Evolutionary conservation across 2,113 vertebrate genomes (phyloP).

Genomic region (Plotosus lineatus): DNA sequence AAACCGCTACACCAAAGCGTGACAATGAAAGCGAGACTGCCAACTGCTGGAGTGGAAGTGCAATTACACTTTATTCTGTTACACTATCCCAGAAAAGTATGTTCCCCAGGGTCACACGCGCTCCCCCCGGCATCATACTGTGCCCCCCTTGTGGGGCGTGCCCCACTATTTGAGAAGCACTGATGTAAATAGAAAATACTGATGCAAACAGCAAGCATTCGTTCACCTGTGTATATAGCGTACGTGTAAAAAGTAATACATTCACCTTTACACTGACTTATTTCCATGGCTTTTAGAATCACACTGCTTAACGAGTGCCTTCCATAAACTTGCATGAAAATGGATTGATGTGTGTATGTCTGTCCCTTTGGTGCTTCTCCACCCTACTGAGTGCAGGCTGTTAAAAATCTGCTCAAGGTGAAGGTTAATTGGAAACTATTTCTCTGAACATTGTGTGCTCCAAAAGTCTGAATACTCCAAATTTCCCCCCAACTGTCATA

Average conservation of each 20-base stretch:
- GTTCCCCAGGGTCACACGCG: too few species aligned
- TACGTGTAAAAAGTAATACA: neutral
- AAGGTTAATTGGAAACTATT: slow-evolving; percentile 29
- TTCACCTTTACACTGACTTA: neutral
- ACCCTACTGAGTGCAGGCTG: slow-evolving; percentile 19
- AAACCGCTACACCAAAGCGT: too few species aligned
- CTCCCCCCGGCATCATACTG: too few species aligned
- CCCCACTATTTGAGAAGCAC: too few species aligned
- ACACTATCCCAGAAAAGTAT: too few species aligned
- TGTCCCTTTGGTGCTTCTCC: slow-evolving; percentile 14
- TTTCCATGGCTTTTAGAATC: neutral
- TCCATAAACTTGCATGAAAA: neutral
- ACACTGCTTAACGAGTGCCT: neutral
- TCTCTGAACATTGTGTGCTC: slow-evolving; percentile 14
- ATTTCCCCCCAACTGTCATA: slow-evolving; percentile 24
- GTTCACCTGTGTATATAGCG: neutral
- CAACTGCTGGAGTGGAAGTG: too few species aligned
- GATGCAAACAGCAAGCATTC: neutral
- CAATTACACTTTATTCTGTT: too few species aligned
- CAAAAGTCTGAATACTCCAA: slow-evolving; percentile 7
- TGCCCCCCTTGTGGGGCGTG: too few species aligned
- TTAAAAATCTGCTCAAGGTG: slow-evolving; percentile 26
- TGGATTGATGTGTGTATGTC: neutral
- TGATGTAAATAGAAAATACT: neutral
- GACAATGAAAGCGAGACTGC: too few species aligned